Evolutionary conservation across 92 coral and sea anemone genomes (phyloP).

Genomic region (Umimayanthus kanabou): DNA sequence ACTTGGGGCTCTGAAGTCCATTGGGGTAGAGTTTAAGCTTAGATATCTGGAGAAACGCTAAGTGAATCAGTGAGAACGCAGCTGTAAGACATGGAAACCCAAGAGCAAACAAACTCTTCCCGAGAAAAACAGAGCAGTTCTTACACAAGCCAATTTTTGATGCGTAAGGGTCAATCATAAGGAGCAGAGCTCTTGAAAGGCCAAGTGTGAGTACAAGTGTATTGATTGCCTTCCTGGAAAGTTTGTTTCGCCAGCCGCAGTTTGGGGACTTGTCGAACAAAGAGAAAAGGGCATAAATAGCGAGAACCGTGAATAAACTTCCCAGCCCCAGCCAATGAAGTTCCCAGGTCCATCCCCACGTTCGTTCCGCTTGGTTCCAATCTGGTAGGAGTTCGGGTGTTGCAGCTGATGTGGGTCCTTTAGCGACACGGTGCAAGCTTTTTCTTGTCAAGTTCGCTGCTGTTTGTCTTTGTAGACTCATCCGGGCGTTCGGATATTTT

Average conservation of each 20-base stretch:
- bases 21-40: slow-evolving; percentile 23
- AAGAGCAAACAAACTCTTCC: slow-evolving; percentile 34
- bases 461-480: neutral
- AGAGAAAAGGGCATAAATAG: slow-evolving; percentile 30
- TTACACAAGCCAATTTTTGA: slow-evolving; percentile 28
- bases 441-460: neutral
- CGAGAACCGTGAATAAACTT: slow-evolving; percentile 32
- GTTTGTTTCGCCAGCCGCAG: neutral
- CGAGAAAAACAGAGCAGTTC: slow-evolving; percentile 27
- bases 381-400: slow-evolving; percentile 47
- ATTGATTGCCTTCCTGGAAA: slow-evolving; percentile 32
- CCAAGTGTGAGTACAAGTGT: slow-evolving; percentile 30
- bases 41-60: slow-evolving; percentile 47
- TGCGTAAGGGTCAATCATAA: slow-evolving; percentile 48
- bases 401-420: slow-evolving; percentile 7
- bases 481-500: neutral
- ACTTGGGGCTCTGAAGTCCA: slow-evolving; percentile 41
- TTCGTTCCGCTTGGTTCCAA: slow-evolving; percentile 43
- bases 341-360: slow-evolving; percentile 53
- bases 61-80: slow-evolving; percentile 53
- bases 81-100: slow-evolving; percentile 54
- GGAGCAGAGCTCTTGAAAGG: slow-evolving; percentile 35
- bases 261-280: neutral
- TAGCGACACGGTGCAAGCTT: neutral
- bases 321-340: slow-evolving; percentile 49